Conservation (phyloP, 2,797 vertebrate genomes). For the Sebastes iracundus region DNA sequence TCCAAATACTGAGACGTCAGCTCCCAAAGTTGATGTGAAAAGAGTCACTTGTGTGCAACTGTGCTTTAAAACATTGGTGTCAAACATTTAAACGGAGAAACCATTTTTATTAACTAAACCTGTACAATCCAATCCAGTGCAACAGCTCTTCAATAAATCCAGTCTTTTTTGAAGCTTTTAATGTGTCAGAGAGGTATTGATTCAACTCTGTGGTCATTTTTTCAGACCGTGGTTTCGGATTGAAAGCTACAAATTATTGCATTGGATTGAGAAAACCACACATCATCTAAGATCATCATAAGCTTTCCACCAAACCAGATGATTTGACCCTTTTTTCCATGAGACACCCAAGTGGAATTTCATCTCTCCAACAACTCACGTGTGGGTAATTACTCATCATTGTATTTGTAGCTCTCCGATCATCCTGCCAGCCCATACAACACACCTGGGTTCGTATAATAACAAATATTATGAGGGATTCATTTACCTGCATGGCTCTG, state of each 20-base stretch:
- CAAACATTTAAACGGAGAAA: background rate
- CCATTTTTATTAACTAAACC: background rate
- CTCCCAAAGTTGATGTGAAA: background rate
- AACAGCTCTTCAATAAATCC: background rate
- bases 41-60: background rate
- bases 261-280: constrained; percentile 15
- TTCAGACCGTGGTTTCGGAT: background rate
- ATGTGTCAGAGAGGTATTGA: background rate
- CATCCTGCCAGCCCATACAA: constrained; percentile 75
- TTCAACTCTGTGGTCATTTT: background rate
- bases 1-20: background rate
- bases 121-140: background rate
- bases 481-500: background rate
- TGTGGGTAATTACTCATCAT: constrained; percentile 61
- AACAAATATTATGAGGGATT: constrained; percentile 39
- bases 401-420: constrained; percentile 52
- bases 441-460: constrained; percentile 64
- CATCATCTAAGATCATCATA: background rate
- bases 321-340: constrained; percentile 21
- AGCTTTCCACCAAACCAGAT: constrained; percentile 32
- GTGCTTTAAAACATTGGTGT: background rate
- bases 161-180: background rate
- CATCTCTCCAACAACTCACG: constrained; percentile 65
- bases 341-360: constrained; percentile 38
- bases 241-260: background rate